These are phyloP conservation scores for Sturnira hondurensis DNA, from an alignment of 2,113 vertebrate species.

Conservation along the genomic window DNA sequence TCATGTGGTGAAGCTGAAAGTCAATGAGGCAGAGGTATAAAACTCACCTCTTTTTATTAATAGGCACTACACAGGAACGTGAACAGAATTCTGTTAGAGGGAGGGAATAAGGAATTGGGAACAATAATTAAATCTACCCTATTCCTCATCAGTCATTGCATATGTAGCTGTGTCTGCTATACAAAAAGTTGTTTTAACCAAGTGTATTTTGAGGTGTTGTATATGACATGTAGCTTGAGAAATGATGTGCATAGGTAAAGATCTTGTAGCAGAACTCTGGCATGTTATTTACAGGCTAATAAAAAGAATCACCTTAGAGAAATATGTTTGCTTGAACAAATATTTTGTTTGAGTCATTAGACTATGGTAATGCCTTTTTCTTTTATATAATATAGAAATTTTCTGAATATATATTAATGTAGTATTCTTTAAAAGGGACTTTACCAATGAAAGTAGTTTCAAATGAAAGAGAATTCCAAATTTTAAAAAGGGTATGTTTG, in stretches of 20 bases:
- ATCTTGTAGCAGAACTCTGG: background rate
- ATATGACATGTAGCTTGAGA: conserved; percentile 14
- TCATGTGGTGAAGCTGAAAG: background rate
- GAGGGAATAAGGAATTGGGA: background rate
- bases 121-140: background rate
- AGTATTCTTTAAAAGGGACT: background rate
- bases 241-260: background rate
- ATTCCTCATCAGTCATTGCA: background rate
- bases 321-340: conserved; percentile 16
- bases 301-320: conserved; percentile 12
- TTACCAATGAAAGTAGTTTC: background rate
- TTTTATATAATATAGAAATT: background rate
- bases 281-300: background rate
- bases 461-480: background rate
- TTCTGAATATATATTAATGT: background rate
- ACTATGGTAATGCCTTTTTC: background rate
- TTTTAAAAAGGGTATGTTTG: background rate
- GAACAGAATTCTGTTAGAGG: background rate
- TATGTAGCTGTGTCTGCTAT: background rate
- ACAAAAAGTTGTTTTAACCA: background rate
- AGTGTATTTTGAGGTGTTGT: background rate
- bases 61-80: background rate
- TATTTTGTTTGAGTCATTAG: background rate
- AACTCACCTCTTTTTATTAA: background rate
- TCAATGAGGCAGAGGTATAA: background rate